A percentile compares a stretch with the other conserved stretches of the same genome.
phyloP scores from a whole-genome alignment of 2,888 invertebrate genomes.

The Polia nebulosa region DNA sequence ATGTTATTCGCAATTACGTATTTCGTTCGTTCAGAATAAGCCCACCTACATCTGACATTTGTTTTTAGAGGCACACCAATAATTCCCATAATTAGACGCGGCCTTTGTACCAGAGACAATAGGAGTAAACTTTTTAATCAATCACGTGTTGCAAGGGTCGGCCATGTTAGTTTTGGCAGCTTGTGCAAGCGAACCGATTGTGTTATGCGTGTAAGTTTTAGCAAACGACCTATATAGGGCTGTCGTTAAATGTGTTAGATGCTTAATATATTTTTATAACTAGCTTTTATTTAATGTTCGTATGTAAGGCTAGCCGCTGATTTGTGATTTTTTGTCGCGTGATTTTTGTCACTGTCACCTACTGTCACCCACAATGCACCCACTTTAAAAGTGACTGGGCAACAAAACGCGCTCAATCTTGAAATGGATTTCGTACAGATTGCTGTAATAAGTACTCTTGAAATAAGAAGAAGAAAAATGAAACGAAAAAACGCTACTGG shows the following conservation, averaged over 20 bases:
- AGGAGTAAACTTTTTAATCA: constrained; percentile 86
- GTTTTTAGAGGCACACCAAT: constrained; percentile 68
- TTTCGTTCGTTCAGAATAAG: constrained; percentile 50
- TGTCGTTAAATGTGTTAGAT: constrained; percentile 7
- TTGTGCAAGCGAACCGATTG: constrained; percentile 71
- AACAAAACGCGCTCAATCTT: too few species aligned
- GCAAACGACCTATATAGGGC: constrained; percentile 66
- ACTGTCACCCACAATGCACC: too few species aligned
- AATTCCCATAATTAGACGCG: constrained; percentile 80
- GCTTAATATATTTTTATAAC: too few species aligned
- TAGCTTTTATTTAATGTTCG: too few species aligned
- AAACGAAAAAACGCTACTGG: too few species aligned
- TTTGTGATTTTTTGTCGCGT: too few species aligned
- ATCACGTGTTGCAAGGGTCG: constrained; percentile 77
- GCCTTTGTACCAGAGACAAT: constrained; percentile 83
- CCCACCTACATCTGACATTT: constrained; percentile 69
- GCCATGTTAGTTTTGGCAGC: constrained; percentile 75
- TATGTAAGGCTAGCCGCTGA: too few species aligned
- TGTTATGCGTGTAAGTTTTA: constrained; percentile 62
- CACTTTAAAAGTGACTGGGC: too few species aligned
- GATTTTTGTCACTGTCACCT: too few species aligned
- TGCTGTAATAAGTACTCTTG: too few species aligned
- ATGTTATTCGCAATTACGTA: constrained; percentile 48
- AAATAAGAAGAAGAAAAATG: too few species aligned
- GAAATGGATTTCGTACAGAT: too few species aligned